Evolutionary conservation across 2,113 vertebrate species (phyloP).

Genomic region (Lagenorhynchus albirostris): DNA sequence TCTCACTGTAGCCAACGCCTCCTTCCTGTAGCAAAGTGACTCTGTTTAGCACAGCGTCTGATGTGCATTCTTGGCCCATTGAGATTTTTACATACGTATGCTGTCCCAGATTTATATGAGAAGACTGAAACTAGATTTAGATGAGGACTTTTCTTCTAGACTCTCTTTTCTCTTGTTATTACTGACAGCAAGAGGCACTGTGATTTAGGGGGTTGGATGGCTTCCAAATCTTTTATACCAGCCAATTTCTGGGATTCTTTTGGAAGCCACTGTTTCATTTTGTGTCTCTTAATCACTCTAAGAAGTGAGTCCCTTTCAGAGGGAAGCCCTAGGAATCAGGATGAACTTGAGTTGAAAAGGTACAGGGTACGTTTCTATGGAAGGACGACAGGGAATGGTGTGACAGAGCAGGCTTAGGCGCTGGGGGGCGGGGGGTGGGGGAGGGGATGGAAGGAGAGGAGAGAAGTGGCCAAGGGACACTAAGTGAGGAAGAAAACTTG

Average conservation of each 20-base stretch:
- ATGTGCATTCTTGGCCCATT: background rate
- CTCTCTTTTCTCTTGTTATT: background rate
- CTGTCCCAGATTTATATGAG: background rate
- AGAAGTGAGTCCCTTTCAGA: background rate
- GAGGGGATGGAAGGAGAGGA: no score
- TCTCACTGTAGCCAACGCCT: rapidly evolving
- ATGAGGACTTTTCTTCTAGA: background rate
- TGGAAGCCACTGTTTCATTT: background rate
- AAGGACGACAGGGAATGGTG: background rate
- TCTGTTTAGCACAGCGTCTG: background rate
- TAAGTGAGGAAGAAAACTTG: background rate
- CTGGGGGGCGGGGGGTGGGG: background rate
- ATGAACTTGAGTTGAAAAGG: background rate
- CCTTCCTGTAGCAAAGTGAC: background rate
- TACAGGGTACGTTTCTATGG: background rate
- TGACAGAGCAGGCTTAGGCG: background rate
- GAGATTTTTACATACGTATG: background rate
- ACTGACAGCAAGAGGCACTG: background rate
- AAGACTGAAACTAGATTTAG: background rate
- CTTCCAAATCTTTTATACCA: background rate
- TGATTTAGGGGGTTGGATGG: background rate
- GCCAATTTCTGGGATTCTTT: background rate
- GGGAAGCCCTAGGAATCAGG: background rate
- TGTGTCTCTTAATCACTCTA: background rate
- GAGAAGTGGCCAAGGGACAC: background rate